Evolutionary conservation across 2,797 vertebrate genomes (phyloP).

Genomic region (Meda fulgida): DNA sequence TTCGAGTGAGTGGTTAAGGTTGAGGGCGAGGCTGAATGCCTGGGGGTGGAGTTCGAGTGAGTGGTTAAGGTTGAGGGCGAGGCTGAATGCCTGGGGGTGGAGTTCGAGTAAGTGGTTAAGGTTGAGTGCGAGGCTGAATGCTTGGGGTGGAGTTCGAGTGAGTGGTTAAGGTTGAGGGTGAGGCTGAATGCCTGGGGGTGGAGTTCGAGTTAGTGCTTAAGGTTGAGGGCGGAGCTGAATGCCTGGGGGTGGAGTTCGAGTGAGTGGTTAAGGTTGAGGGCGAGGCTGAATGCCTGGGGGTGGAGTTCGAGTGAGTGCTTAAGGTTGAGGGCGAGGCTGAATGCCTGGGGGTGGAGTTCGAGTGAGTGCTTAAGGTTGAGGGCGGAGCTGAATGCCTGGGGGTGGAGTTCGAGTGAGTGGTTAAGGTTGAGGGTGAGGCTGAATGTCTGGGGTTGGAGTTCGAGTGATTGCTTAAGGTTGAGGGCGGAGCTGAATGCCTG

Average conservation of each 20-base stretch:
- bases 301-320: no score
- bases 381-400: neutral
- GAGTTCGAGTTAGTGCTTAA: neutral
- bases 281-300: neutral
- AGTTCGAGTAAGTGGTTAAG: neutral
- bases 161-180: no score
- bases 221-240: neutral
- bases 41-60: neutral
- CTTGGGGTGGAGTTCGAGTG: neutral
- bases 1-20: no score
- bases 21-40: no score
- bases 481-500: neutral
- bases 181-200: neutral
- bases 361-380: no score
- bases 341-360: neutral
- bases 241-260: neutral
- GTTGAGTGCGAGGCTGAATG: neutral
- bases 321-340: no score
- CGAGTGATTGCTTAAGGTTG: no score
- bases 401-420: neutral
- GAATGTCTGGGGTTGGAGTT: neutral
- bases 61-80: no score
- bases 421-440: no score
- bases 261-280: neutral
- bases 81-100: neutral